Percentiles rank a stretch among this genome's conserved stretches.
Conservation (phyloP, 2,113 vertebrate species). For the Chlamydotis undulata region DNA sequence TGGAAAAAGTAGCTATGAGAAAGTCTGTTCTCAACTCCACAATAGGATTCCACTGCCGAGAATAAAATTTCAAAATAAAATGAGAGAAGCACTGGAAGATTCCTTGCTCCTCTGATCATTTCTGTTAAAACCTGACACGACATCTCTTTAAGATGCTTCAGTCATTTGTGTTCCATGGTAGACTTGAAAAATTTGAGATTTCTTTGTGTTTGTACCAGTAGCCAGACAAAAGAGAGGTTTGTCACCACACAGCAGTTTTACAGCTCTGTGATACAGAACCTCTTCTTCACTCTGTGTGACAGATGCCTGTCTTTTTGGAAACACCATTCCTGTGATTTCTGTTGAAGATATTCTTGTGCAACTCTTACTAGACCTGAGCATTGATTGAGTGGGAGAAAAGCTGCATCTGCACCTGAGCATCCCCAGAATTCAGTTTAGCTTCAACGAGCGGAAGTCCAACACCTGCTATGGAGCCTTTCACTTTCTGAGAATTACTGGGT, state of each 20-base stretch:
- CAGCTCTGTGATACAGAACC: background rate
- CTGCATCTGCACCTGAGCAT: background rate
- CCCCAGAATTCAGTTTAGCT: background rate
- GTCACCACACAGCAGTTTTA: background rate
- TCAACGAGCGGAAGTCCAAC: background rate
- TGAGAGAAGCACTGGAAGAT: background rate
- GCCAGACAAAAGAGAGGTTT: background rate
- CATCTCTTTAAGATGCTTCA: background rate
- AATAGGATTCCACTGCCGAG: background rate
- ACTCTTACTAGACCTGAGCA: background rate
- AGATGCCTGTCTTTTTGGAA: background rate
- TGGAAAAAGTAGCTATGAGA: background rate
- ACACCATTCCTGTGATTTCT: background rate
- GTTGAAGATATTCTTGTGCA: background rate
- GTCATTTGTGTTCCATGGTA: background rate
- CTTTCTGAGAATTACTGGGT: background rate
- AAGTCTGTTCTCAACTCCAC: background rate
- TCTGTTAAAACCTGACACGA: background rate
- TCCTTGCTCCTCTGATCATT: background rate
- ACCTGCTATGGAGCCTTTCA: accelerated
- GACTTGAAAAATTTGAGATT: background rate
- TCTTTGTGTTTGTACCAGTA: background rate
- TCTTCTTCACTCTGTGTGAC: background rate
- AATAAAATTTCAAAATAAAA: background rate
- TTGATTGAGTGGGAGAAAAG: background rate